Conservation (phyloP, 2,113 vertebrate species). For the Hemiprocne comata region DNA sequence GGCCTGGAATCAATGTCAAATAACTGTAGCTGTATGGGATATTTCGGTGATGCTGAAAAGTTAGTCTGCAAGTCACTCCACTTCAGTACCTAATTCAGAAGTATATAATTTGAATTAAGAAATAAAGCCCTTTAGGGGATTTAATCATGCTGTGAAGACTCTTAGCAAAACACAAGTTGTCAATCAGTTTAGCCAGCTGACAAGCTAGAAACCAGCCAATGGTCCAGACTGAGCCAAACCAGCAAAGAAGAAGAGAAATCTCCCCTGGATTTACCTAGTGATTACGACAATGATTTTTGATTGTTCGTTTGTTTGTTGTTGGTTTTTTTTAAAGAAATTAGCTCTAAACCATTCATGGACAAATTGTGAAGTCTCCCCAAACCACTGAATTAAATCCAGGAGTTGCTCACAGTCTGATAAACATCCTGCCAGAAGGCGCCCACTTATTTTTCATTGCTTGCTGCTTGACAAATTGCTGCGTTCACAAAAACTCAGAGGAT, state of each 20-base stretch:
- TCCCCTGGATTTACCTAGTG: neutral
- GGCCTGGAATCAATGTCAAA: neutral
- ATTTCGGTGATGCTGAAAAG: neutral
- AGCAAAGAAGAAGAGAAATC: neutral
- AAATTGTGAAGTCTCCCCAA: neutral
- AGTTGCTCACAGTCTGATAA: neutral
- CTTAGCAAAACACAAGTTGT: slow-evolving; percentile 31
- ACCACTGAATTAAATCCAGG: neutral
- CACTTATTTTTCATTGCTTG: slow-evolving; percentile 14
- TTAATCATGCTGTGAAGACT: slow-evolving; percentile 36
- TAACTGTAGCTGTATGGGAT: neutral
- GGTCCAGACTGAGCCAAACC: neutral
- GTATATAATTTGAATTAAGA: slow-evolving; percentile 50
- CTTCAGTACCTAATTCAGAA: slow-evolving; percentile 39
- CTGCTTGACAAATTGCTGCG: neutral
- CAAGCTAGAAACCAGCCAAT: neutral
- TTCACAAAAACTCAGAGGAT: neutral
- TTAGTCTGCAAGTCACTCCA: slow-evolving; percentile 31
- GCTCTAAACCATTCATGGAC: neutral
- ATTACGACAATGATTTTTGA: neutral
- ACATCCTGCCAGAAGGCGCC: neutral
- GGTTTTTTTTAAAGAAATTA: neutral
- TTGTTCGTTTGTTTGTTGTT: neutral
- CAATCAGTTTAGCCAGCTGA: neutral
- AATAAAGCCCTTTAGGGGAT: slow-evolving; percentile 44